Conservation (phyloP, 2,888 invertebrate genomes). For the Linhomoeus sp. region DNA sequence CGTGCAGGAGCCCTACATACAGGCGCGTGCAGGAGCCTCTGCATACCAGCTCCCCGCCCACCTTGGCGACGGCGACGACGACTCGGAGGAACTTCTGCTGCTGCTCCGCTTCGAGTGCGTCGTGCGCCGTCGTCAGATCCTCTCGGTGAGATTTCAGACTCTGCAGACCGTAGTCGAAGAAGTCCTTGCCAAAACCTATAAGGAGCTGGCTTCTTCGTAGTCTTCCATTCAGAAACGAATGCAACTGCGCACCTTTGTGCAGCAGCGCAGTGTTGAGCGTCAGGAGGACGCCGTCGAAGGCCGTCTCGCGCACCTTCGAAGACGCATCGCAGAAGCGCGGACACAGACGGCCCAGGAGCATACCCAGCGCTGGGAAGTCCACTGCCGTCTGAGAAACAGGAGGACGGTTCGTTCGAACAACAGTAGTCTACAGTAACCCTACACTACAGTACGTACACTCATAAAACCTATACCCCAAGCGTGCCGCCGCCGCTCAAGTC, state of each 20-base stretch:
- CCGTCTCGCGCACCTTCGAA: slow-evolving; percentile 14
- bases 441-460: too few relatives aligned
- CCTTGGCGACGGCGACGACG: slow-evolving; percentile 2
- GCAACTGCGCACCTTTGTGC: slow-evolving; percentile 12
- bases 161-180: not conserved
- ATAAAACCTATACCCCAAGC: too few relatives aligned
- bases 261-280: slow-evolving; percentile 12
- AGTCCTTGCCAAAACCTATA: slow-evolving; percentile 5
- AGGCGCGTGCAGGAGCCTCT: too few relatives aligned
- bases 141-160: not conserved
- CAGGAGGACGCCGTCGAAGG: slow-evolving; percentile 13
- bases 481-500: too few relatives aligned
- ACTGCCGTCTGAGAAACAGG: slow-evolving; percentile 12
- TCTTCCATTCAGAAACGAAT: too few relatives aligned
- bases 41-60: not conserved
- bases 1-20: too few relatives aligned
- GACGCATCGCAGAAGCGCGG: slow-evolving; percentile 22
- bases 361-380: slow-evolving; percentile 21
- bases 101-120: too few relatives aligned
- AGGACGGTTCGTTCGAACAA: not conserved
- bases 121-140: slow-evolving; percentile 1
- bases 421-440: too few relatives aligned
- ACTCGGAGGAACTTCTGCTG: not conserved
- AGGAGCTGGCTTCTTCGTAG: too few relatives aligned
- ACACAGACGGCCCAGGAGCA: slow-evolving; percentile 19